Evolutionary conservation across 2,113 vertebrate species (phyloP).

Genomic region (Xiphophorus maculatus): DNA sequence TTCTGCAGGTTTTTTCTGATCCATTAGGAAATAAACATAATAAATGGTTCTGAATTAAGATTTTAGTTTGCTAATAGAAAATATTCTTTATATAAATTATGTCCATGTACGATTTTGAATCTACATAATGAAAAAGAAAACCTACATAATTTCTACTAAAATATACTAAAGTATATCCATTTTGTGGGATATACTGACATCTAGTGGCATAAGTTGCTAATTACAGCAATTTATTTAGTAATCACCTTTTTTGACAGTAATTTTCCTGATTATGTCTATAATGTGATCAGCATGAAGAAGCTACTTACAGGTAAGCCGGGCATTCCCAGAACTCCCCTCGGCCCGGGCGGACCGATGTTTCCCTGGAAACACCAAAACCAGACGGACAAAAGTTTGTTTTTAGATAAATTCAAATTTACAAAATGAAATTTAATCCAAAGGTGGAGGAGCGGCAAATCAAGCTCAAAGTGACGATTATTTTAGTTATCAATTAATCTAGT

Average conservation of each 20-base stretch:
- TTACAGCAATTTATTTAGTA: neutral
- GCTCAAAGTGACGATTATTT: too few relatives aligned
- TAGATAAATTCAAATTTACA: neutral
- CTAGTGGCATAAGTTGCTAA: neutral
- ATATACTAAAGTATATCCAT: too few relatives aligned
- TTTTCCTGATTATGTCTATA: too few relatives aligned
- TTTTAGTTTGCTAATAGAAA: too few relatives aligned
- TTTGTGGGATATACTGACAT: neutral
- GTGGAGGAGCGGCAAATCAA: too few relatives aligned
- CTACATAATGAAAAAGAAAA: too few relatives aligned
- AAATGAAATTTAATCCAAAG: neutral
- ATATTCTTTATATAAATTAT: too few relatives aligned
- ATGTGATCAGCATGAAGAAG: neutral
- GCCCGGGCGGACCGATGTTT: conserved; percentile 75
- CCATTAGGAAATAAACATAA: conserved; percentile 6
- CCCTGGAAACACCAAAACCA: conserved; percentile 73
- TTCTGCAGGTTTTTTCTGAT: conserved; percentile 18
- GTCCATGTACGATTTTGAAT: too few relatives aligned
- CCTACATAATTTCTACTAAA: too few relatives aligned
- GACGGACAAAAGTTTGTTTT: neutral
- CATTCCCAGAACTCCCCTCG: conserved; percentile 74
- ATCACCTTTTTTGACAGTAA: too few relatives aligned
- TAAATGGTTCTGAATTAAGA: too few relatives aligned
- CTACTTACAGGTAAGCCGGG: conserved; percentile 82
- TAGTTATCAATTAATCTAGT: too few relatives aligned